Evolutionary conservation across 2,797 vertebrate genomes (phyloP).

Genomic region (Pseudocheirus occidentalis): DNA sequence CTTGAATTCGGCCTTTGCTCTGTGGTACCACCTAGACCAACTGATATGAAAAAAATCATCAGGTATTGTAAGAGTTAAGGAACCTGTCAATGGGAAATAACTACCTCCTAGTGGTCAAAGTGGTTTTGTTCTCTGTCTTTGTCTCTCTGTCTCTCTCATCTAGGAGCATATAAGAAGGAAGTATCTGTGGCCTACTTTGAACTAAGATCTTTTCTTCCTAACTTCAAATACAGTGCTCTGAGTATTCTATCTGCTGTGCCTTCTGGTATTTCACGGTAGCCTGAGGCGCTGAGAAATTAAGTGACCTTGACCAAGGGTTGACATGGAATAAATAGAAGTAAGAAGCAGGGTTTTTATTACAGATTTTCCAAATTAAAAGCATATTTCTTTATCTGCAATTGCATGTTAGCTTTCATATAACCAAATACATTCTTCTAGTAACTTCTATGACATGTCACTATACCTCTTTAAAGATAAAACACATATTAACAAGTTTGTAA

Average conservation of each 20-base stretch:
- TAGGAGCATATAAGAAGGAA: not conserved
- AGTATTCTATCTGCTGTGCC: not conserved
- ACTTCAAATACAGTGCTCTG: not conserved
- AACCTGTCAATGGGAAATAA: not conserved
- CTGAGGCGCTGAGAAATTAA: not conserved
- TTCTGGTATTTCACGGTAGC: not conserved
- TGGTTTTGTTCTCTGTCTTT: not conserved
- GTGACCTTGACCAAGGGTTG: not conserved
- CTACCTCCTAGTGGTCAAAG: not conserved
- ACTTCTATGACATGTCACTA: not conserved
- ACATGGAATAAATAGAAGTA: not conserved
- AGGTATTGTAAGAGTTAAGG: not conserved
- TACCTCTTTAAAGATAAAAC: not conserved
- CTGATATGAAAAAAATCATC: not conserved
- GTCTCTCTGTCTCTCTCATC: not conserved
- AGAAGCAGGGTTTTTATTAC: not conserved
- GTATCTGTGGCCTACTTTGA: not conserved
- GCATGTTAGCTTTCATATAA: not conserved
- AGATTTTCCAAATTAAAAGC: not conserved
- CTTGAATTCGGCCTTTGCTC: not conserved
- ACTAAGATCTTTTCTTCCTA: not conserved
- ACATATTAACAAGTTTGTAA: not conserved
- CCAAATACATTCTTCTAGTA: not conserved
- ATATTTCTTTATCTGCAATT: not conserved
- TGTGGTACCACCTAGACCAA: not conserved